Evolutionary conservation across 2,888 invertebrate genomes (phyloP).

Genomic region (Tiphia femorata): DNA sequence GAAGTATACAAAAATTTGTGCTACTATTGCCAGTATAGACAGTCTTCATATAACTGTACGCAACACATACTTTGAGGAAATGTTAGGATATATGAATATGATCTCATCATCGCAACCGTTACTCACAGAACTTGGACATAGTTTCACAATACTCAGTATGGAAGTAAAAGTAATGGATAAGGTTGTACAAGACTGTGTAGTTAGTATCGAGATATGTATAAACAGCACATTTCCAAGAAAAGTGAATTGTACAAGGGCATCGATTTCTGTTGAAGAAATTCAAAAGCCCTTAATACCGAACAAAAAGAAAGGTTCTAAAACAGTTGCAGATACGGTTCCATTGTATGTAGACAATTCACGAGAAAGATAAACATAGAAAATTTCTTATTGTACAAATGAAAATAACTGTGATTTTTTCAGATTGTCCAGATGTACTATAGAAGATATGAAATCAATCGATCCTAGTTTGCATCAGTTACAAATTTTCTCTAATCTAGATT

Average conservation of each 20-base stretch:
- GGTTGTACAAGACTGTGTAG: constrained; percentile 73
- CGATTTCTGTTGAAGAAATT: constrained; percentile 75
- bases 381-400: not conserved
- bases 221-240: constrained; percentile 77
- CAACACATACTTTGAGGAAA: constrained; percentile 85
- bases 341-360: constrained; percentile 50
- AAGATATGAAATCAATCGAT: constrained; percentile 75
- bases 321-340: constrained; percentile 65
- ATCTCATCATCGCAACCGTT: constrained; percentile 70
- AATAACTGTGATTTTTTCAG: too few species aligned
- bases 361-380: not conserved
- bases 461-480: constrained; percentile 74
- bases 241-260: constrained; percentile 75
- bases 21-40: constrained; percentile 82
- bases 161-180: constrained; percentile 72
- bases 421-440: constrained; percentile 71
- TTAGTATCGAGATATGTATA: constrained; percentile 72
- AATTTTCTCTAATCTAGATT: constrained; percentile 80
- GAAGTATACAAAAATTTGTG: constrained; percentile 83
- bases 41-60: constrained; percentile 82
- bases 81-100: constrained; percentile 77
- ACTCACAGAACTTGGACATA: constrained; percentile 72
- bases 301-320: constrained; percentile 70
- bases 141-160: constrained; percentile 72
- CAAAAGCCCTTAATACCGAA: constrained; percentile 68